Percentiles rank a stretch among this genome's conserved stretches.
phyloP scores from a whole-genome alignment of 2,797 vertebrate species.

The Huso huso region DNA sequence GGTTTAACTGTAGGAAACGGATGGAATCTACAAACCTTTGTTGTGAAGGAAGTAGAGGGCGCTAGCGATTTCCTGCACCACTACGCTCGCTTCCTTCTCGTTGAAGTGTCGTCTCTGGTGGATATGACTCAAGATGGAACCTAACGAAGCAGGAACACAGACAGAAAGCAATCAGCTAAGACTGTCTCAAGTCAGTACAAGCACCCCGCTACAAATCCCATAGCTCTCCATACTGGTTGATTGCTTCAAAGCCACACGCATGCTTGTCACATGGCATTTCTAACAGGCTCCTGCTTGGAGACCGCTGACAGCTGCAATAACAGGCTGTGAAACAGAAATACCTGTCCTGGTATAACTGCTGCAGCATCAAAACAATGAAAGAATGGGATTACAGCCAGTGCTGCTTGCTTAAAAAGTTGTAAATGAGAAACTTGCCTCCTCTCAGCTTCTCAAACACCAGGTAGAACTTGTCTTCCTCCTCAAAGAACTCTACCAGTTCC shows the following conservation, averaged over 20 bases:
- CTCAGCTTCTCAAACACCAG: conserved; percentile 95
- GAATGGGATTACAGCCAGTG: no score
- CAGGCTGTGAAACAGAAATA: no score
- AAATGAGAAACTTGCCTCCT: conserved; percentile 62
- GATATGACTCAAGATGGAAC: conserved; percentile 91
- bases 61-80: conserved; percentile 90
- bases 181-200: no score
- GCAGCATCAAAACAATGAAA: no score
- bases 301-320: no score
- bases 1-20: no score
- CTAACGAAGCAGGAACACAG: conserved; percentile 35
- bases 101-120: conserved; percentile 87
- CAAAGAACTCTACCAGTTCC: conserved; percentile 95
- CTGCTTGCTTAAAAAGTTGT: no score
- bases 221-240: neutral
- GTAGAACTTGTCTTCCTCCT: conserved; percentile 96
- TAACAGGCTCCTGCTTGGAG: no score
- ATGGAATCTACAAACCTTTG: conserved; percentile 63
- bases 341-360: no score
- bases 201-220: no score
- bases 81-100: conserved; percentile 88
- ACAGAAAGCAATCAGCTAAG: neutral
- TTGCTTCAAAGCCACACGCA: neutral
- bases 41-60: conserved; percentile 94
- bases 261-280: no score